Base-by-base conservation (phyloP, 2,888 invertebrate species). In the Melinaea menophilus region DNA sequence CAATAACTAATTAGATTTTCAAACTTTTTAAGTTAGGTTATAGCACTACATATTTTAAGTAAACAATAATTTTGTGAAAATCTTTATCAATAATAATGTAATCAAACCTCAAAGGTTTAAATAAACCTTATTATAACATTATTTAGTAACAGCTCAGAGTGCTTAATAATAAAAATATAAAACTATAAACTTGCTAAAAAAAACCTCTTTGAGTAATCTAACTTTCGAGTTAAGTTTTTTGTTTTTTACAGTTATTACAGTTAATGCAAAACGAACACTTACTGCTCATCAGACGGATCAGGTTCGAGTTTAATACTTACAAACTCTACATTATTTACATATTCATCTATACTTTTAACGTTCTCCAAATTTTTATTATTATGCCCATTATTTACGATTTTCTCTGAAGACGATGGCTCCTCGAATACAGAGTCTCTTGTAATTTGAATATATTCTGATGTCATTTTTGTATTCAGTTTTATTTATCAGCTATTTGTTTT, bases 281-380 rank as follows among this genome's bases (percentile, higher is more conserved):
- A 71, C 71, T 63, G 57, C 22, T 56, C 55, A 2, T 63, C 62
- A 11, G 47, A 12, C 7, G 57, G 11, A 31, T 64, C 63, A 4
- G 64, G 56, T 67, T 73, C 73, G 13, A 54, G 51, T 61, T 73
- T 73, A 45, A 73, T 63, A 59, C 57, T 70, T 34, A 73, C 62
- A 58, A 72, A 73, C 54, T 72, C 72, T n/a, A 55, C 22, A 51
- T 37, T 47, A 47, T 62, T 61, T 33, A 51, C 54, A 34, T 54
- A 34, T 56, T 54, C 31, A 59, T 54, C 56, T 46, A 45, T 11
- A 45, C 46, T 62, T 47, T 56, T 41, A 35, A 58, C 41, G 56
- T 65, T 63, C 35, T 58, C 56, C 51, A n/a, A 41, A 55, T 22
- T 61, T 51, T 58, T 47, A 61, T 47, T 57, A 57, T 59, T 56